Conservation (phyloP, 2,888 invertebrate species). For the Stenichneumon culpator region DNA sequence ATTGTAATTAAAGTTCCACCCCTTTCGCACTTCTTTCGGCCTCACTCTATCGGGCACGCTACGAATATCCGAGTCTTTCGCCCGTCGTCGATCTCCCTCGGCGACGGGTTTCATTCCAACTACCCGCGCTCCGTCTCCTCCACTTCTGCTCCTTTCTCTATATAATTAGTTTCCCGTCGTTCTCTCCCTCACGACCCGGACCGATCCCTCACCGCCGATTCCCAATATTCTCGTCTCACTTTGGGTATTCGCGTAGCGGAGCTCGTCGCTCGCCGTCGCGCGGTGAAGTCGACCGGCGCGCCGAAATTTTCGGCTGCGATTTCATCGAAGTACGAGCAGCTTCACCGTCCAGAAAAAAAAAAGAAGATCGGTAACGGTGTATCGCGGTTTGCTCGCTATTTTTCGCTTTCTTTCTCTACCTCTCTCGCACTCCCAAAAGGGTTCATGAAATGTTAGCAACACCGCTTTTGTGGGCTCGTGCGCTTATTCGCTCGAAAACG, state of each 20-base stretch:
- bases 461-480: conserved; percentile 77
- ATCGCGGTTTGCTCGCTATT: not conserved
- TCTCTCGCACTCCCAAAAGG: conserved; percentile 42
- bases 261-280: not conserved
- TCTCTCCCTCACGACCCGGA: conserved; percentile 33
- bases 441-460: conserved; percentile 69
- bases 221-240: conserved; percentile 49
- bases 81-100: conserved; percentile 31
- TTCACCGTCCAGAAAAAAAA: conserved; percentile 15
- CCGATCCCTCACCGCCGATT: not conserved
- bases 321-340: conserved; percentile 20
- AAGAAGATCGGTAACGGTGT: not conserved
- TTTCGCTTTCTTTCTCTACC: conserved; percentile 54
- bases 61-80: conserved; percentile 45
- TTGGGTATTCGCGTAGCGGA: not conserved
- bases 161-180: conserved; percentile 79
- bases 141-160: conserved; percentile 65
- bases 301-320: not conserved
- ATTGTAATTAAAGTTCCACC: conserved; percentile 79
- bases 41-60: conserved; percentile 51
- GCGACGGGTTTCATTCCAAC: conserved; percentile 46
- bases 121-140: conserved; percentile 34
- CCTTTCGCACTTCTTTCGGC: conserved; percentile 58
- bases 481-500: conserved; percentile 76
- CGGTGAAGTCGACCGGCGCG: conserved; percentile 35